Conservation (phyloP, 2,797 vertebrate species). For the Thamnophis elegans region DNA sequence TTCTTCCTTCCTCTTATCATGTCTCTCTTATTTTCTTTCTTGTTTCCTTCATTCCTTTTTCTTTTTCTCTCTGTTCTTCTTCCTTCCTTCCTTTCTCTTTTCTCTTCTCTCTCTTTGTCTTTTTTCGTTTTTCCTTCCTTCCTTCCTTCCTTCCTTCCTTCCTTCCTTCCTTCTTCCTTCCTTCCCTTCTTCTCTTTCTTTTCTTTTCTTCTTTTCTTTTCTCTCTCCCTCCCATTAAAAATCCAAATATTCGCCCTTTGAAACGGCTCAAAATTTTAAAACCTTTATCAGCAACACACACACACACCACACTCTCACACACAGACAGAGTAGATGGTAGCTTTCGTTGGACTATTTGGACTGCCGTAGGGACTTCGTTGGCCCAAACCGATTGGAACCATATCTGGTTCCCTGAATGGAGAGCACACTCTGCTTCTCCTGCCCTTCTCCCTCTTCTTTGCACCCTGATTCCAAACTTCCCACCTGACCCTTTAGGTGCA, state of each 20-base stretch:
- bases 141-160: too few relatives aligned
- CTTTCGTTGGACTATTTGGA: neutral
- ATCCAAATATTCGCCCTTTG: neutral
- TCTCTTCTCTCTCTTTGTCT: neutral
- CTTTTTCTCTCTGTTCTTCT: fast-evolving
- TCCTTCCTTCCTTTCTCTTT: neutral
- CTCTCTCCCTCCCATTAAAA: neutral
- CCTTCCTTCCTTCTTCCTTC: too few relatives aligned
- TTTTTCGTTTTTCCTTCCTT: neutral
- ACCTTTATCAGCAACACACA: neutral
- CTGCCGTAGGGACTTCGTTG: neutral
- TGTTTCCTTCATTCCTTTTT: neutral
- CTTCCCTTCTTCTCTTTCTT: too few relatives aligned
- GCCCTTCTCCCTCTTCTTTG: neutral
- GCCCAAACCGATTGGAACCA: neutral
- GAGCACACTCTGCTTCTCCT: neutral
- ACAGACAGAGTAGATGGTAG: neutral
- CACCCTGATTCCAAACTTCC: neutral
- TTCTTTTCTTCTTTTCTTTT: too few relatives aligned
- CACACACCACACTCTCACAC: too few relatives aligned
- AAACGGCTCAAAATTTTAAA: neutral
- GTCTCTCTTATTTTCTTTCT: fast-evolving
- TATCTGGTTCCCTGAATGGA: neutral
- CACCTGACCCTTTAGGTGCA: too few relatives aligned
- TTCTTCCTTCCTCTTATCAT: fast-evolving